A percentile compares a stretch with the other conserved stretches of the same genome.
phyloP scores from a whole-genome alignment of 2,888 invertebrate species.

The Leistus spinibarbis region DNA sequence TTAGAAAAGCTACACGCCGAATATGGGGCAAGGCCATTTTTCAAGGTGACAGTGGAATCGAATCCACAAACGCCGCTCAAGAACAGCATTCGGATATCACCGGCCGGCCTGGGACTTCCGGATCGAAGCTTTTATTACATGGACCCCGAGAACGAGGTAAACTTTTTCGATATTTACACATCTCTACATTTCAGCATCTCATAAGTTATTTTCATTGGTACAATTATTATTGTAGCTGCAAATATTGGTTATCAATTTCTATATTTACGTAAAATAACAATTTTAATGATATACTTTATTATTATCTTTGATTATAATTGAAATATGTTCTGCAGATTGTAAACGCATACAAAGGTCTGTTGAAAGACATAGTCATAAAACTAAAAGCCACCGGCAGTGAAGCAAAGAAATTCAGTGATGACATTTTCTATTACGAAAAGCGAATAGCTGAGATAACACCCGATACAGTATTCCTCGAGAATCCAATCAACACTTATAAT shows the following conservation, averaged over 20 bases:
- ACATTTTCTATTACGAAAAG: constrained; percentile 63
- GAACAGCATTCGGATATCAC: constrained; percentile 61
- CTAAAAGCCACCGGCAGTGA: constrained; percentile 58
- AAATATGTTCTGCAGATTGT: constrained; percentile 54
- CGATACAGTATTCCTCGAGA: constrained; percentile 48
- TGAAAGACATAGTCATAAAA: constrained; percentile 59
- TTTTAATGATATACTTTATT: neutral
- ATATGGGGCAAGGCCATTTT: constrained; percentile 61
- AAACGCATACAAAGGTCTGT: constrained; percentile 59
- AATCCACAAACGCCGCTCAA: constrained; percentile 57
- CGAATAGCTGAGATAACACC: constrained; percentile 62
- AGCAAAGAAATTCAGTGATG: constrained; percentile 59
- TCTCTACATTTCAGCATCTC: no score
- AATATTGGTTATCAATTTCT: no score
- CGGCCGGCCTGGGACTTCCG: constrained; percentile 62
- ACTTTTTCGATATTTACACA: no score
- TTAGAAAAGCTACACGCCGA: constrained; percentile 57
- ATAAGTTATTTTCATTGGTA: no score
- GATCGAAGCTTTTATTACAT: constrained; percentile 61
- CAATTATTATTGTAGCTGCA: no score
- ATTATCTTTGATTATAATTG: neutral
- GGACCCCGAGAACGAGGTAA: constrained; percentile 56
- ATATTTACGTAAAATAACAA: no score
- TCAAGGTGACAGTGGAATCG: constrained; percentile 60
- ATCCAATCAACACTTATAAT: constrained; percentile 55